Evolutionary conservation across 1,140 invertebrate species (phyloP).

Genomic region (Globodera rostochiensis): DNA sequence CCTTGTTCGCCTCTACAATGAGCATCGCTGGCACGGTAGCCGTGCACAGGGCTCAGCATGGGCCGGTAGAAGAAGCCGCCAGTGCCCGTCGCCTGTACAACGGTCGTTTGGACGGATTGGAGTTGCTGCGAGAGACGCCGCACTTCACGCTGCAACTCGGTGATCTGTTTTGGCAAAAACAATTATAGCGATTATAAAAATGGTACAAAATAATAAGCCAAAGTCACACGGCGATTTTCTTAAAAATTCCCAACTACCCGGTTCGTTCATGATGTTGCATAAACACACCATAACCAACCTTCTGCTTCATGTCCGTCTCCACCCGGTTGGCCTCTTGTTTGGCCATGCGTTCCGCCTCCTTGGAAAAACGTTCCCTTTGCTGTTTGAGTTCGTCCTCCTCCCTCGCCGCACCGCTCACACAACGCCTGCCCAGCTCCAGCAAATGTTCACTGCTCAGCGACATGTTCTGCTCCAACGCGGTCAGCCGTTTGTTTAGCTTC

Average conservation of each 20-base stretch:
- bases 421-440: conserved; percentile 15
- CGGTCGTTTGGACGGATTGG: conserved; percentile 11
- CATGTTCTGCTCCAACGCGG: conserved; percentile 91
- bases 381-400: neutral
- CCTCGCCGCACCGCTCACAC: neutral
- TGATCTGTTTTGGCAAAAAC: neutral
- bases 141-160: conserved; percentile 16
- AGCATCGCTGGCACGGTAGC: conserved; percentile 5
- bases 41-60: neutral
- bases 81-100: conserved; percentile 5
- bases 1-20: conserved; percentile 12
- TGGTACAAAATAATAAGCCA: no score
- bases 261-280: neutral
- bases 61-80: conserved; percentile 13
- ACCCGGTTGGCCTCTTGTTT: conserved; percentile 22
- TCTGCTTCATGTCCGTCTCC: conserved; percentile 13
- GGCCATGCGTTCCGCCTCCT: conserved; percentile 10
- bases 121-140: conserved; percentile 18
- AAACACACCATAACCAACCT: neutral
- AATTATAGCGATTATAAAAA: neutral
- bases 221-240: no score
- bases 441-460: conserved; percentile 80
- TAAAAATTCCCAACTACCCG: neutral
- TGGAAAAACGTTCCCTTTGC: conserved; percentile 4
- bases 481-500: conserved; percentile 89